Percentiles rank a stretch among this genome's conserved stretches.
Conservation (phyloP, 2,888 invertebrate genomes). For the Bursaphelenchus okinawaensis region DNA sequence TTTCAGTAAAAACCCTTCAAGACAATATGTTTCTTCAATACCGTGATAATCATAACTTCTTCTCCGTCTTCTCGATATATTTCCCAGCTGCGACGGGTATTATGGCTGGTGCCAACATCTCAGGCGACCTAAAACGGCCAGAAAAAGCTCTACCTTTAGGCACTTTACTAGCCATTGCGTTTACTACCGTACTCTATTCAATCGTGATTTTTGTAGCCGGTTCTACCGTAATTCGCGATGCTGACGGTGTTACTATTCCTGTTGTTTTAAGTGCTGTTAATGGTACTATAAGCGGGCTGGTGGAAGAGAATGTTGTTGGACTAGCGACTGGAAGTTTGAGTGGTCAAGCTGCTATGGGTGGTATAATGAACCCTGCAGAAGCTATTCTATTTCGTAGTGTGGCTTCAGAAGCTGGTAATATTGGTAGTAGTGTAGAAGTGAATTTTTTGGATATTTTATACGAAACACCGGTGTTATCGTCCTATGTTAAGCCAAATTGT, state of each 20-base stretch:
- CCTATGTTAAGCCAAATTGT: not conserved
- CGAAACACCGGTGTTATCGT: too few species aligned
- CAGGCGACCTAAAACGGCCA: not conserved
- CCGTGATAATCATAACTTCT: slow-evolving; percentile 73
- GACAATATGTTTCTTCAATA: slow-evolving; percentile 76
- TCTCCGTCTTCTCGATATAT: slow-evolving; percentile 89
- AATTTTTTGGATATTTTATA: too few species aligned
- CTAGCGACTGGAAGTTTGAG: too few species aligned
- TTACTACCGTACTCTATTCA: not conserved
- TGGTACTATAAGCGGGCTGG: too few species aligned
- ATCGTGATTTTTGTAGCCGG: not conserved
- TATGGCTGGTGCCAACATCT: slow-evolving; percentile 61
- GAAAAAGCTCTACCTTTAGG: not conserved
- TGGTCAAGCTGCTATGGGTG: too few species aligned
- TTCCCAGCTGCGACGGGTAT: slow-evolving; percentile 88
- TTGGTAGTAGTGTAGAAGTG: too few species aligned
- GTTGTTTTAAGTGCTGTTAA: not conserved
- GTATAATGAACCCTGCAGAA: not conserved
- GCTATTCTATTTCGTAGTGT: too few species aligned
- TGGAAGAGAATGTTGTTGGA: too few species aligned
- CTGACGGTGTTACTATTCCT: slow-evolving; percentile 25
- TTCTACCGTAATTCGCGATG: slow-evolving; percentile 25
- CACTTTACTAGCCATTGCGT: not conserved
- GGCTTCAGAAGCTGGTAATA: too few species aligned
- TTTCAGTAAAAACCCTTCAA: slow-evolving; percentile 67